Base-by-base conservation (phyloP, 2,888 invertebrate species). In the Alsophila aescularia region DNA sequence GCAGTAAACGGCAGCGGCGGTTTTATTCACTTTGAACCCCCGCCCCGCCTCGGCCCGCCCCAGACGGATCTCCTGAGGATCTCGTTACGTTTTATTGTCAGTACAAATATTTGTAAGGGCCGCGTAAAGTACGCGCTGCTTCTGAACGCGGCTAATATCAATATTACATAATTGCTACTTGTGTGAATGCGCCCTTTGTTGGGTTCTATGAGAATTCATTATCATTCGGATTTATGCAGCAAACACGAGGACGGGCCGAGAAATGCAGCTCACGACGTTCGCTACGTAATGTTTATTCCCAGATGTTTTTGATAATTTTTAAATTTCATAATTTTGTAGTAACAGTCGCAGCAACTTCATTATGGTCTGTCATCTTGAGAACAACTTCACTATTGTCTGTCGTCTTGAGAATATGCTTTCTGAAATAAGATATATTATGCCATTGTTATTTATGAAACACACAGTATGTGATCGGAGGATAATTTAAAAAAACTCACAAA, bases 81-180 rank as follows among this genome's bases (percentile, higher is more conserved):
- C 40, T 40, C 27, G 24, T 27, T 40, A 24, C 40, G 27, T 44
- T 35, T 45, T 45, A 45, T 45, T 36, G 27, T 36, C 15, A 13
- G 8, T 15, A 27, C 35, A 27, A 45, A 45, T 45, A 45, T 45
- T 45, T 45, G 45, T 45, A 45, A 45, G 14, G 35, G 27, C 40
- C 45, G 44, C 31, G n/a, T 14, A 32, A 12, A 43, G 34, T 21
- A 34, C n/a, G 43, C 31, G 32, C 18, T 0, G 43, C 43, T 43
- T 34, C 21, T 13, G 34, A 35, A 14, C 44, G 37, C n/a, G 37
- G 15, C 24, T 44, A 31, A 48, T 24, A 35, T 44, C 44, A 44
- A 35, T 35, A 35, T 35, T 24, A 44, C 7, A 44, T 44, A 32
- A 13, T 29, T 42, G 41, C 16, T 42, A 12, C 12, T 37, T 21